A percentile compares a stretch with the other conserved stretches of the same genome.
Conservation (phyloP, 2,888 invertebrate genomes). For the Euspilapteryx auroguttella region DNA sequence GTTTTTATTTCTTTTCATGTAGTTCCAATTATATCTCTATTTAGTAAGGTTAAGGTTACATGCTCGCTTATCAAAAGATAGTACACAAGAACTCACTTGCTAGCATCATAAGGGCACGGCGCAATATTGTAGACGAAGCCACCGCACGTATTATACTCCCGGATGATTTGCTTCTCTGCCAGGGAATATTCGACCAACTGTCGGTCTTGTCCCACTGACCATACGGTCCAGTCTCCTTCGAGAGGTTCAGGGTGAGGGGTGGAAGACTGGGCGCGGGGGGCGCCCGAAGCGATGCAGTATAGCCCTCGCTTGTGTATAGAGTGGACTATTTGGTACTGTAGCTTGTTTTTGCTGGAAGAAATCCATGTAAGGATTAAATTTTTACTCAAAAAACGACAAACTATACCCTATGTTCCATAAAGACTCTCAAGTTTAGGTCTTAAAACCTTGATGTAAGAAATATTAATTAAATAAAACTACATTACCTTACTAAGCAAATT, state of each 20-base stretch:
- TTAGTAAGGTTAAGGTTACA: too few species aligned
- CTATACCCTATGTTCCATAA: too few species aligned
- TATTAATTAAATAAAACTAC: too few species aligned
- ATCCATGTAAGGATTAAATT: too few species aligned
- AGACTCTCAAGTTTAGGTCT: too few species aligned
- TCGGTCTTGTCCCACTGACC: conserved; percentile 67
- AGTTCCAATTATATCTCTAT: too few species aligned
- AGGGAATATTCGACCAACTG: conserved; percentile 52
- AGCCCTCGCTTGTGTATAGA: conserved; percentile 60
- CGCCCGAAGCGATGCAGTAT: conserved; percentile 61
- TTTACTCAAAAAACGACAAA: too few species aligned
- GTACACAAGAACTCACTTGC: conserved; percentile 53
- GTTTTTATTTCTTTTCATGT: too few species aligned
- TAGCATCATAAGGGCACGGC: conserved; percentile 70
- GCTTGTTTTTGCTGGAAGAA: conserved; percentile 27
- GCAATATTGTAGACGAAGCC: conserved; percentile 66
- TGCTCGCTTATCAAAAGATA: too few species aligned
- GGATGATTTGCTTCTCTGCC: conserved; percentile 21
- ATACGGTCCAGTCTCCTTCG: conserved; percentile 40
- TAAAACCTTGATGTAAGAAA: too few species aligned
- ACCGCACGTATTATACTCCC: conserved; percentile 60
- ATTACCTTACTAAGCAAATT: too few species aligned
- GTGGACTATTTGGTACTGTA: conserved; percentile 32
- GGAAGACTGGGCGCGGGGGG: conserved; percentile 20
- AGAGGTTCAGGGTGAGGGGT: conserved; percentile 1